Percentiles rank a stretch among this genome's conserved stretches.
Evolutionary conservation across 2,797 vertebrate genomes (phyloP).

Genomic region (Sarcophilus harrisii): DNA sequence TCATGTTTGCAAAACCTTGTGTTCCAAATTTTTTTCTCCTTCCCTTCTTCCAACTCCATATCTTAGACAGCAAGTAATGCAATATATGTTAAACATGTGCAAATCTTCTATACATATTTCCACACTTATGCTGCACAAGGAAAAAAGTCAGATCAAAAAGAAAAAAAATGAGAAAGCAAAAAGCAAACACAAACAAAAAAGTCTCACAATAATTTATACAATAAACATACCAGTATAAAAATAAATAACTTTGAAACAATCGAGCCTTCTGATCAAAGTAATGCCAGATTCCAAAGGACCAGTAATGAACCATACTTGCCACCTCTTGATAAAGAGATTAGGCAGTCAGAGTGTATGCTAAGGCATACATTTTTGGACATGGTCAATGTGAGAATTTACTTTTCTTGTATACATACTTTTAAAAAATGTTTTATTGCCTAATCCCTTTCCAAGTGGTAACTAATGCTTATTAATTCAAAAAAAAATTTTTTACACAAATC

Average conservation of each 20-base stretch:
- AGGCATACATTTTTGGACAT: neutral
- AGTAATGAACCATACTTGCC: neutral
- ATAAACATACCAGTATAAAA: neutral
- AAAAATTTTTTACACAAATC: neutral
- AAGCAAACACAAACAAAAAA: too few relatives aligned
- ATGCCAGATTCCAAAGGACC: neutral
- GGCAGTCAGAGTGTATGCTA: neutral
- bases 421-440: neutral
- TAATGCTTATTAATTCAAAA: neutral
- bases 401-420: neutral
- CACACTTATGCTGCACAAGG: too few relatives aligned
- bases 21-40: too few relatives aligned
- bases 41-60: too few relatives aligned
- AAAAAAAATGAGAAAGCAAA: too few relatives aligned
- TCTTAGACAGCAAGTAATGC: too few relatives aligned
- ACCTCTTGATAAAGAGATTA: neutral
- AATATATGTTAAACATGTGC: too few relatives aligned
- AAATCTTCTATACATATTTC: too few relatives aligned
- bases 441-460: neutral
- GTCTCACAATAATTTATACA: neutral
- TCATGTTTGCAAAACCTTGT: too few relatives aligned
- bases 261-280: neutral
- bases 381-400: neutral
- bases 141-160: too few relatives aligned
- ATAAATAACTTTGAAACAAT: neutral